Evolutionary conservation across 2,113 vertebrate genomes (phyloP), one percentile per base, ranked within the genome.

Genomic region (Amia ocellicauda): DNA sequence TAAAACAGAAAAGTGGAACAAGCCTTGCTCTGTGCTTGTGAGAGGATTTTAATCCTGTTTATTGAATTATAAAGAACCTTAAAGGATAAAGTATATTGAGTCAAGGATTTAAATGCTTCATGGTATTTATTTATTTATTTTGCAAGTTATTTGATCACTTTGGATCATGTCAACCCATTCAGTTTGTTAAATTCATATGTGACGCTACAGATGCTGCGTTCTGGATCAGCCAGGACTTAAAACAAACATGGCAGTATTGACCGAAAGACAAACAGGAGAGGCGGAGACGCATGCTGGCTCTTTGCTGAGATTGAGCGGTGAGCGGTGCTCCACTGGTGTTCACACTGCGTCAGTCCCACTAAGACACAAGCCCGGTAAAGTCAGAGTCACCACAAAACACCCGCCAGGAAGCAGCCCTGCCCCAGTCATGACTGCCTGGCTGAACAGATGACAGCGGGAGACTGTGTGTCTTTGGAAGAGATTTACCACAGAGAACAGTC

Each of bases 61-160:
- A 89, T 85, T 89, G 91, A 91, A 89, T 94, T 89, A 89, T 86
- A 91, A 94, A 92, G 84, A 82, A 88, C 81, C 89, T 92, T 90
- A 88, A 85, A 88, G 91, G 88, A 91, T 90, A 83, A 89, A 85
- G 85, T 84, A 77, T 83, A 84, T 79, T 89, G 83, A 89, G 82
- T 83, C 62, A 64, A 80, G 84, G 85, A 88, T 91, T 88, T 86
- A 80, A 84, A 90, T 86, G 68, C 84, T 82, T 86, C 69, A 66
- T 71, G 80, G 79, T 83, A 83, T 84, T 90, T 78, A 74, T 81
- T n/a, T n/a, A n/a, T n/a, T n/a, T n/a, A 78, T 84, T 85, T 71
- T 68, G 73, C 62, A 53, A 85, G 86, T 83, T 78, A 76, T 85
- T 89, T 77, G 76, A 89, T 87, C 87, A 84, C 82, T 68, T 73